Base-by-base conservation (phyloP, 2,888 invertebrate species). In the Trichogramma evanescens region DNA sequence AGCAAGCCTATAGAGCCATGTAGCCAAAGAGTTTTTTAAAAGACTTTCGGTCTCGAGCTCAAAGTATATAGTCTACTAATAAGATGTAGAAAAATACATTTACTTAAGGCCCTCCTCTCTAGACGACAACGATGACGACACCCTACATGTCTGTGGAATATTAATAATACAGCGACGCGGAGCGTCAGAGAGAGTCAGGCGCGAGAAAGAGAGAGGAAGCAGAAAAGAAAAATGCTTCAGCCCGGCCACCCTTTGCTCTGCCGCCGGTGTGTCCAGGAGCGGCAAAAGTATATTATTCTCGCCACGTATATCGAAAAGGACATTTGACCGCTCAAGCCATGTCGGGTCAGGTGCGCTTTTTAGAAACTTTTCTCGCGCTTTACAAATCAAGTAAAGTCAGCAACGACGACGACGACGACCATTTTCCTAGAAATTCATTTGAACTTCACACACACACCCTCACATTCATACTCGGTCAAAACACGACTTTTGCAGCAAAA, bases 301-400 rank as follows among this genome's bases (percentile, higher is more conserved):
- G 46, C 59, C 63, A 61, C 54, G 57, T 65, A 63, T 63, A 68
- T 65, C 61, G 66, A 58, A 48, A 40, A 52, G 53, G 48, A 56
- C 45, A 41, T 46, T 10, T 26, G 13, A 52, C n/a, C 6, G 13
- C 45, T 50, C 50, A 26, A 26, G 13, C 46, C 43, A 40, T 5
- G 5, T 53, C 6, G 39, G 42, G 53, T 50, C 56, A 56, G 56
- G 59, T 56, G 59, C 54, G 38, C 52, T 6, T 38, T 44, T 7
- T 40, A 41, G 41, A 50, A 51, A 51, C 51, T 53, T 61, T 52
- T 48, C n/a, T 54, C 8, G 40, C 10, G 6, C 10, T n/a, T 43
- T 46, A 45, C 8, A 26, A 39, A 7, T 3, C n/a, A 42, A 13
- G 42, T 4, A 26, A 44, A 6, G 38, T 50, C 50, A 7, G 7